Evolutionary conservation across 2,888 invertebrate species (phyloP).

Genomic region (Pollenia angustigena): DNA sequence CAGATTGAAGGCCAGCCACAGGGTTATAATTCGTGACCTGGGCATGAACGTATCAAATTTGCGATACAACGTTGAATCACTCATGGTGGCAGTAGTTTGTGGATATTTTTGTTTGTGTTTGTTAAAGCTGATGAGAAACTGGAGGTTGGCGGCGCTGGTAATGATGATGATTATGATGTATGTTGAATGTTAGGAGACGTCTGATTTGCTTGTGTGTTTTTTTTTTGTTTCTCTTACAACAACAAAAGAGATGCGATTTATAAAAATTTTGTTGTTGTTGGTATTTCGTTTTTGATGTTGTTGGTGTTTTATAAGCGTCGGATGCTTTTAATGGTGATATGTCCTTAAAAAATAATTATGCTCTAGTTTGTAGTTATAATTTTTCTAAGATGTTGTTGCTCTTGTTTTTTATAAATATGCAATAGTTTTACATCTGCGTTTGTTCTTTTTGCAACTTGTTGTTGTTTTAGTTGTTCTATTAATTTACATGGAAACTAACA

Average conservation of each 20-base stretch:
- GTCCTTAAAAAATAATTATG: constrained; percentile 69
- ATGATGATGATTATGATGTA: not conserved
- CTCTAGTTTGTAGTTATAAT: constrained; percentile 41
- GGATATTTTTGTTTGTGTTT: not conserved
- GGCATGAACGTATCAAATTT: constrained; percentile 81
- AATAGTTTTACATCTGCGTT: constrained; percentile 20
- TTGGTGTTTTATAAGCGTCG: constrained; percentile 37
- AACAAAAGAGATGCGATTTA: not conserved
- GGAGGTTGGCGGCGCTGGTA: constrained; percentile 12
- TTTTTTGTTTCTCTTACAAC: not conserved
- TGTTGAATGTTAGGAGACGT: constrained; percentile 30
- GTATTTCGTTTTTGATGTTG: constrained; percentile 31
- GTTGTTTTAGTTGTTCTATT: constrained; percentile 47
- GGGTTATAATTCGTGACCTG: constrained; percentile 82
- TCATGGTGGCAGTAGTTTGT: constrained; percentile 78
- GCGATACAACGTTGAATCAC: constrained; percentile 82
- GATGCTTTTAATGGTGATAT: constrained; percentile 65
- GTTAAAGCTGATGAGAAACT: constrained; percentile 38
- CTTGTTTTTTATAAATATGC: constrained; percentile 10
- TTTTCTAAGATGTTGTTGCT: constrained; percentile 50
- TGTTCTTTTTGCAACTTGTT: constrained; percentile 38
- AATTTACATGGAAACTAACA: constrained; percentile 43
- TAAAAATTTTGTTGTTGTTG: constrained; percentile 9
- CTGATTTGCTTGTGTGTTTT: constrained; percentile 22
- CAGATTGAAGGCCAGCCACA: constrained; percentile 84